Base-by-base conservation (phyloP, 2,797 vertebrate species). In the Chromis chromis region DNA sequence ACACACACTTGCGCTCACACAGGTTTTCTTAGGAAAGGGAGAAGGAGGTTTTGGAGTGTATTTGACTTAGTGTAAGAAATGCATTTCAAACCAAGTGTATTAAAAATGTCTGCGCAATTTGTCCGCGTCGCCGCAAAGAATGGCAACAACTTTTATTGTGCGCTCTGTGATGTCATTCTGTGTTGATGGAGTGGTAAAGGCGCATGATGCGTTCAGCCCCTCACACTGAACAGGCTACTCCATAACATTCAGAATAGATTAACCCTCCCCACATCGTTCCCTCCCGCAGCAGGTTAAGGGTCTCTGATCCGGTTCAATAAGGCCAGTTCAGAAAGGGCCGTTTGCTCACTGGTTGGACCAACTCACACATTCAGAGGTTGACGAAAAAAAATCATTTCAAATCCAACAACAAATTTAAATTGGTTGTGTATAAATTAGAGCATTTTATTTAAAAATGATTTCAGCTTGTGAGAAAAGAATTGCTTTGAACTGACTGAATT, bases 161-260 rank as follows among this genome's bases (percentile, higher is more conserved):
- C 68, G 82, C 78, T 88, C 62, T 68, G 61, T 67, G 50, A 82
- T 87, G 85, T 88, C 74, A 71, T 81, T 90, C 84, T 88, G 88
- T 85, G 89, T 86, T 83, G 88, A 89, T 87, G 89, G 88, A 90
- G 88, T 72, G 73, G 87, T 84, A 92, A 91, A 90, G 90, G 89
- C 86, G 89, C 70, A 59, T 90, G 83, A 89, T 86, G 87, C 48
- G 83, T 92, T 91, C 92, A 91, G 89, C 84, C 83, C 66, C 79
- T 90, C 85, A 76, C 81, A 85, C 90, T 89, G 91, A 92, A 94
- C 91, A 89, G 74, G 75, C 81, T 86, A 85, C 92, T 94, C 87
- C 84, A 86, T 90, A 93, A 95, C 93, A 94, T 94, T 95, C 94
- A 94, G 90, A 92, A 88, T 75, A 88, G 84, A 76, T 86, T 36